Evolutionary conservation across 2,888 invertebrate species (phyloP).

Genomic region (Dascillus cervinus): DNA sequence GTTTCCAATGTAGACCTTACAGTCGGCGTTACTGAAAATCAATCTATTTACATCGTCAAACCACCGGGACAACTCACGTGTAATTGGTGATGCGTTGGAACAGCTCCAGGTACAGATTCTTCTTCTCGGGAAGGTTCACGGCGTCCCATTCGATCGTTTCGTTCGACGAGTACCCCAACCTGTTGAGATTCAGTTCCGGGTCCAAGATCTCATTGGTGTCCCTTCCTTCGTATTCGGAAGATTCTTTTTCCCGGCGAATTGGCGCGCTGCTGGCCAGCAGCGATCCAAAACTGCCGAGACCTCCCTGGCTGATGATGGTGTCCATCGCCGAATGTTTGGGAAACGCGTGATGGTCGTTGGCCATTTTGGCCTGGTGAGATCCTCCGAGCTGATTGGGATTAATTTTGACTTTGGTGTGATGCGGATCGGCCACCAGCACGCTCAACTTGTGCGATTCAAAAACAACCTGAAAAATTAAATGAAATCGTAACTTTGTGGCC

Average conservation of each 20-base stretch:
- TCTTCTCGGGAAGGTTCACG: slow-evolving; percentile 57
- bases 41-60: too few species aligned
- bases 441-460: slow-evolving; percentile 63
- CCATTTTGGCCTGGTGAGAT: slow-evolving; percentile 4
- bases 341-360: slow-evolving; percentile 12
- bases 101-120: slow-evolving; percentile 58
- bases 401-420: slow-evolving; percentile 56
- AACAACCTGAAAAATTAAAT: slow-evolving; percentile 47
- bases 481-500: not conserved
- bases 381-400: slow-evolving; percentile 28
- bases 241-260: slow-evolving; percentile 28
- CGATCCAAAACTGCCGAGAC: slow-evolving; percentile 23
- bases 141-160: slow-evolving; percentile 57
- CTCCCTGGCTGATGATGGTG: slow-evolving; percentile 27
- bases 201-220: slow-evolving; percentile 37
- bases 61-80: slow-evolving; percentile 46
- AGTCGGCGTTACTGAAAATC: slow-evolving; percentile 62
- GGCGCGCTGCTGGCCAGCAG: slow-evolving; percentile 25
- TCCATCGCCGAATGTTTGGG: slow-evolving; percentile 31
- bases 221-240: slow-evolving; percentile 36
- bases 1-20: slow-evolving; percentile 54
- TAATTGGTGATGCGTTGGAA: slow-evolving; percentile 58
- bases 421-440: slow-evolving; percentile 59
- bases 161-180: slow-evolving; percentile 50
- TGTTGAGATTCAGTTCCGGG: slow-evolving; percentile 46